phyloP scores from a whole-genome alignment of 2,888 invertebrate genomes.

The Dasypolia templi region DNA sequence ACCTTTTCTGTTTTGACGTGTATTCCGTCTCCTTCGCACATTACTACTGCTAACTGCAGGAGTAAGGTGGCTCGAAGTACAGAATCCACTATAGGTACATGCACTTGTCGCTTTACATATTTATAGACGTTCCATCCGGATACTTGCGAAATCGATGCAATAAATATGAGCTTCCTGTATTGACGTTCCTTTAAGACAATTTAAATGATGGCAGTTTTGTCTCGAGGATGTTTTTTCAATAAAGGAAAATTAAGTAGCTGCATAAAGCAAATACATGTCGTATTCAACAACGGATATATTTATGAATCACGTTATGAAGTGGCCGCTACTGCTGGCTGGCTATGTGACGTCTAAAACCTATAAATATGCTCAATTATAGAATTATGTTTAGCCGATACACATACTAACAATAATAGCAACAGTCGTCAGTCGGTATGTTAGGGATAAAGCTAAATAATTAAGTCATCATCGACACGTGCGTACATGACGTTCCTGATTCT shows the following conservation, averaged over 20 bases:
- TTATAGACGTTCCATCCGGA: conserved; percentile 61
- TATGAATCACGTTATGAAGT: conserved; percentile 37
- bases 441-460: conserved; percentile 27
- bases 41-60: conserved; percentile 47
- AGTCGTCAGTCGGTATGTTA: background rate
- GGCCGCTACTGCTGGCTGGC: conserved; percentile 6
- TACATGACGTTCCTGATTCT: background rate
- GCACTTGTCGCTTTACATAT: conserved; percentile 65
- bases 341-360: conserved; percentile 40
- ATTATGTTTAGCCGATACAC: conserved; percentile 24
- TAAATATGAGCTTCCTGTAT: conserved; percentile 60
- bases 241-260: conserved; percentile 6
- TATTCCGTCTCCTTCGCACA: conserved; percentile 61
- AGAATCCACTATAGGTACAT: conserved; percentile 50
- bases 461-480: conserved; percentile 7
- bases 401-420: conserved; percentile 6
- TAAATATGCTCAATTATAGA: conserved; percentile 47
- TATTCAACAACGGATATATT: conserved; percentile 6
- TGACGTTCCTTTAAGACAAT: conserved; percentile 41
- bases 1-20: conserved; percentile 63
- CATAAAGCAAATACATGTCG: conserved; percentile 19
- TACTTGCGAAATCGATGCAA: conserved; percentile 55
- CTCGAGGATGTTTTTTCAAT: conserved; percentile 34
- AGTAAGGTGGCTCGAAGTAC: conserved; percentile 45
- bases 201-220: conserved; percentile 49